Evolutionary conservation across 2,113 vertebrate species (phyloP), one percentile per base, ranked within the genome.

Genomic region (Arenaria interpres): DNA sequence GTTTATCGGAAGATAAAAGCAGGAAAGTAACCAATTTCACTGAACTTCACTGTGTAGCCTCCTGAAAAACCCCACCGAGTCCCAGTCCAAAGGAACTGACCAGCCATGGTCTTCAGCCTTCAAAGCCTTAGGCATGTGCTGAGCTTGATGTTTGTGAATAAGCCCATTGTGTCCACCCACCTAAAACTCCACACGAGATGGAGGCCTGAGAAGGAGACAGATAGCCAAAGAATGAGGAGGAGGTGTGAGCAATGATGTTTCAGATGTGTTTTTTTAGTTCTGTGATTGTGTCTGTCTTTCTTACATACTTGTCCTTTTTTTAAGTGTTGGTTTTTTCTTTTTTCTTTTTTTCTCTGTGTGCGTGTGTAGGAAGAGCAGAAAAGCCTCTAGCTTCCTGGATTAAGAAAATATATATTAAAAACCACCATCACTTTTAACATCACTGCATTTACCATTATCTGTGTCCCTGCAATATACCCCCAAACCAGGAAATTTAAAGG

Each of bases 171-270:
- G 80, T 90, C 86, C 95, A 93, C 94, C 92, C 86, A 96, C 95
- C 79, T 64, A 93, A 80, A 93, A 67, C 71, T 77, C 74, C 35
- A 67, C 33, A 39, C 2, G 15, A 83, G 82, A 93, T 82, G 78
- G 81, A 95, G 66, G 84, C 91, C 93, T 85, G 74, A 85, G 80
- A 51, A 89, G 84, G 86, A 97, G 94, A 93, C 77, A 95, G 89
- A 95, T 95, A 96, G 89, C 84, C 86, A 73, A 88, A 95, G 92
- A 96, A 96, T 76, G 94, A 97, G 91, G 92, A 96, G 92, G 90
- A 94, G 88, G 89, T 97, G 93, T 85, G 76, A 97, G 68, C 43
- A 88, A 84, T 0, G 60, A 88, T 90, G 81, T 96, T 97, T 92
- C 94, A 93, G 57, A 96, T 69, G 66, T 72, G 28, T 60, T 90